Base-by-base conservation (phyloP, 2,113 vertebrate species). In the Macroglossus sobrinus region DNA sequence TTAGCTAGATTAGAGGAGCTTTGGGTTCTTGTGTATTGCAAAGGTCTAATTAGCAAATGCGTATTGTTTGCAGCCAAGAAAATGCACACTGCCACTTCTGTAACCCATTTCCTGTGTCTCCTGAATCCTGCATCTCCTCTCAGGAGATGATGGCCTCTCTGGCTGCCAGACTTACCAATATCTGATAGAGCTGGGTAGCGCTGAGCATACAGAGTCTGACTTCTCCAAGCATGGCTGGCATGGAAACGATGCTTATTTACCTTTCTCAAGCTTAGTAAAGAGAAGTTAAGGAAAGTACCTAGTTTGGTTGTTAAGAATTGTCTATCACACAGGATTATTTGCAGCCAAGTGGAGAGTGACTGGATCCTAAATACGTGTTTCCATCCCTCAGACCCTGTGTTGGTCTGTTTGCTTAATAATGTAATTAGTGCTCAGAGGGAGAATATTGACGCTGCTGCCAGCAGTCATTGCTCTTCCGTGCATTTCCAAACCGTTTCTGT, bases 401-500 rank as follows among this genome's bases (percentile, higher is more conserved):
- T 97, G 97, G 97, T 97, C 97, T 98, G 98, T 98, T 98, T 98
- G 97, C n/a, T 96, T 98, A 98, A 98, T 98, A 98, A 98, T 97
- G 97, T 97, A 98, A 98, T 98, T 98, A 98, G 98, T 95, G 98
- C 98, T 98, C 97, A 97, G 97, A 97, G 98, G 98, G 98, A 98
- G 97, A 82, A 97, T 98, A 98, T 98, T 96, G 98, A 98, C 40
- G 91, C 96, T 88, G 91, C 95, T 96, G 95, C 97, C 95, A 97
- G 98, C 98, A 98, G 98, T 95, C 97, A 95, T 94, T 97, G 97
- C 97, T 98, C 98, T 97, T 98, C 92, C 47, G 85, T 84, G 97
- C 59, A 28, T 97, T 96, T 98, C 97, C 96, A 97, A 96, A 88
- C 95, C 28, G 0, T 94, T 96, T 94, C 97, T 0, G 6, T 95